These are phyloP conservation scores for Istiophorus platypterus DNA, from an alignment of 2,113 vertebrate genomes.

Conservation along the genomic window DNA sequence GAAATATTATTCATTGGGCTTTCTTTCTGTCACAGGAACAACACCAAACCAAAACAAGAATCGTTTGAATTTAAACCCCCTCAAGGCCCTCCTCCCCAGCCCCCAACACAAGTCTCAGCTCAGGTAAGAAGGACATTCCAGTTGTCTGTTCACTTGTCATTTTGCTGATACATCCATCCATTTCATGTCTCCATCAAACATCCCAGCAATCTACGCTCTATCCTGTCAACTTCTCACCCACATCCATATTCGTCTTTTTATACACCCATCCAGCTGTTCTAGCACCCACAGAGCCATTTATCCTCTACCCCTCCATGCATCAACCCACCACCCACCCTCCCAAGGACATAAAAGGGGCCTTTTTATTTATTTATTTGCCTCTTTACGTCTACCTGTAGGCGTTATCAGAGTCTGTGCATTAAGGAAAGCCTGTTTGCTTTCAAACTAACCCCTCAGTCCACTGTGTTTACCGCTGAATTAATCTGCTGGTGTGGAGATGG, in stretches of 20 bases:
- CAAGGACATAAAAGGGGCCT: constrained; percentile 63
- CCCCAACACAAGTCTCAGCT: constrained; percentile 75
- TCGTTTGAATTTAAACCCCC: constrained; percentile 93
- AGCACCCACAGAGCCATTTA: constrained; percentile 24
- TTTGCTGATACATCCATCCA: constrained; percentile 9
- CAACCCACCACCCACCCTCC: constrained; percentile 14
- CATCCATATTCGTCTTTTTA: constrained; percentile 34
- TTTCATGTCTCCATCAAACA: constrained; percentile 41
- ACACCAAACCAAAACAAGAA: constrained; percentile 98
- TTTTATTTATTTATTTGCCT: constrained; percentile 59
- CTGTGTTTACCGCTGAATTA: constrained; percentile 66
- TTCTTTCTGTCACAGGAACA: constrained; percentile 86
- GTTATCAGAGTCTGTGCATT: constrained; percentile 53
- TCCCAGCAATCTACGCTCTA: neutral
- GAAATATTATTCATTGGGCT: neutral
- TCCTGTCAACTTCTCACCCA: constrained; percentile 11
- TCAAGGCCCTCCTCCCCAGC: constrained; percentile 82
- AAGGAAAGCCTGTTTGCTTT: constrained; percentile 65
- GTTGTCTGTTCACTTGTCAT: constrained; percentile 12
- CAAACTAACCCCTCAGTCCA: constrained; percentile 63
- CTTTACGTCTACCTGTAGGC: constrained; percentile 29
- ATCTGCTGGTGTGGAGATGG: constrained; percentile 70
- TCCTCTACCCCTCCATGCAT: constrained; percentile 34
- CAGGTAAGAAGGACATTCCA: constrained; percentile 75
- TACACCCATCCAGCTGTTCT: constrained; percentile 25